These are phyloP conservation scores for Semotilus atromaculatus DNA, from an alignment of 2,797 vertebrate genomes.

Conservation along the genomic window DNA sequence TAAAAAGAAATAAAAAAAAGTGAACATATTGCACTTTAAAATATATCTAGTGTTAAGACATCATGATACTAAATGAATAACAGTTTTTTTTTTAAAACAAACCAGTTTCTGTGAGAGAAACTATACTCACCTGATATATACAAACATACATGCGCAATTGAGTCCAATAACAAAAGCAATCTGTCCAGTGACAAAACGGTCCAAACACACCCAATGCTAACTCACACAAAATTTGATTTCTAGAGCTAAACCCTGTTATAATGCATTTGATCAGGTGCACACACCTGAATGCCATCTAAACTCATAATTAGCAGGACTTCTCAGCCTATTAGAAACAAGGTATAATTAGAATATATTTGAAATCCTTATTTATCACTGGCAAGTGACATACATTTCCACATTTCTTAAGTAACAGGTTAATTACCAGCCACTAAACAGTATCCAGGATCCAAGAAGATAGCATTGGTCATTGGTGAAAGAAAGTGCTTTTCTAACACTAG, in stretches of 20 bases:
- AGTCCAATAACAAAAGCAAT: background rate
- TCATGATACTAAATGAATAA: background rate
- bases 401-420: background rate
- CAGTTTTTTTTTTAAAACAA: background rate
- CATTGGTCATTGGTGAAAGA: background rate
- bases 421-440: background rate
- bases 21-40: background rate
- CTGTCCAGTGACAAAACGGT: background rate
- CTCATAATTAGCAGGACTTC: background rate
- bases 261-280: background rate
- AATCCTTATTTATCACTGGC: background rate
- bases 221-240: rapidly evolving
- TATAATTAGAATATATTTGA: background rate
- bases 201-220: no score
- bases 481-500: conserved; percentile 59
- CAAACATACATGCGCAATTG: background rate
- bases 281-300: conserved; percentile 21
- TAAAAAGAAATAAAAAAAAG: background rate
- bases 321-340: background rate
- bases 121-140: background rate
- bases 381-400: rapidly evolving
- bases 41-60: background rate
- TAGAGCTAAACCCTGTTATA: background rate
- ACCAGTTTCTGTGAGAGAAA: background rate
- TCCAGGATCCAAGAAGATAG: background rate